Evolutionary conservation across 2,113 vertebrate genomes (phyloP), one percentile per base, ranked within the genome.

Genomic region (Xenopus laevis): DNA sequence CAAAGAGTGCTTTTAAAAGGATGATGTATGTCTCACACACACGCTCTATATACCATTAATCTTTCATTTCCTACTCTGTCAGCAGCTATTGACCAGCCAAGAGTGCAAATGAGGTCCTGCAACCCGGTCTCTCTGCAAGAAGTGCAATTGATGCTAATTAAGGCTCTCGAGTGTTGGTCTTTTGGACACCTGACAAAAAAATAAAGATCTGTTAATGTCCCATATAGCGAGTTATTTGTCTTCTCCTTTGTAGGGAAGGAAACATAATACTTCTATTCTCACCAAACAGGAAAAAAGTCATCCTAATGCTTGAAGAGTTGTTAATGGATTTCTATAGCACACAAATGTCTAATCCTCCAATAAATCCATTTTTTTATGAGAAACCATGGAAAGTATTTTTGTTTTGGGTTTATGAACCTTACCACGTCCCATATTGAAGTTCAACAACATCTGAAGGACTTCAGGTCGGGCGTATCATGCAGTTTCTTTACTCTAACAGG

Each of bases 61-160:
- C 33, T 15, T 66, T 5, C 27, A 59, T 47, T 74, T 74, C 63
- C 63, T 59, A 44, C 45, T 74, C 63, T 74, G 53, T 67, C 72
- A 50, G 40, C 64, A 46, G 47, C 72, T 61, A 60, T 60, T 50
- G 72, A 74, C 52, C 47, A n/a, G 10, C 13, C 47, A 13, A 67
- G 66, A 68, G 64, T 74, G 72, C 65, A 74, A 68, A 30, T 68
- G 20, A 61, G 55, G 55, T 61, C 64, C 40, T 33, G 50, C 57
- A 45, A 62, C n/a, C 61, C 69, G 30, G 58, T 16, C 11, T 1
- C 21, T 44, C 52, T 27, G 4, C 23, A 27, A 27, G 23, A 27
- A 27, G 4, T 2, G 23, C 23, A 27, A 27, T 27, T 27, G 23
- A 27, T 27, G 50, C 17, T 18, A 57, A 57, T 33, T 40, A 57